A percentile compares a stretch with the other conserved stretches of the same genome.
Conservation (phyloP, 1,140 invertebrate species). For the Adelges cooleyi region DNA sequence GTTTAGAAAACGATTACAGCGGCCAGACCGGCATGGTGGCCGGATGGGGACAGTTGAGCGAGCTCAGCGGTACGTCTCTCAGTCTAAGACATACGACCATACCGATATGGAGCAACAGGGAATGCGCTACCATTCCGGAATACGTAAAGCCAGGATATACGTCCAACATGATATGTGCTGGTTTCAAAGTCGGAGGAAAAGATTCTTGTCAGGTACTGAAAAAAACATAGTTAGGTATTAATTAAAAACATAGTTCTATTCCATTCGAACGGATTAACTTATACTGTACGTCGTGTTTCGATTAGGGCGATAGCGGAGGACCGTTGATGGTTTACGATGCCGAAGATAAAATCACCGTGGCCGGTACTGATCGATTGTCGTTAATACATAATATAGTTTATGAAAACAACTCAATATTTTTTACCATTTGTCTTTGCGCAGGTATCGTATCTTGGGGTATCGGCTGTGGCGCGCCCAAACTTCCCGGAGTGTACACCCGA, state of each 20-base stretch:
- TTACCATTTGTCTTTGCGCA: conserved; percentile 30
- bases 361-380: not conserved
- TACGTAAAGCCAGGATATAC: conserved; percentile 50
- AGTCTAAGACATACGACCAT: conserved; percentile 44
- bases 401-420: no score
- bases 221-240: no score
- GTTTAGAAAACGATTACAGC: conserved; percentile 38
- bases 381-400: no score
- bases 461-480: conserved; percentile 55
- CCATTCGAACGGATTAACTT: no score
- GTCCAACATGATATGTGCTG: conserved; percentile 42
- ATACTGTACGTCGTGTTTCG: not conserved
- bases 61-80: conserved; percentile 41
- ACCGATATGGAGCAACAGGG: conserved; percentile 38
- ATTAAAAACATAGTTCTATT: no score
- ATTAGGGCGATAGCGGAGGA: conserved; percentile 30
- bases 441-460: conserved; percentile 63
- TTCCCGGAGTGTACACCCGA: conserved; percentile 62
- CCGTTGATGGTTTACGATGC: conserved; percentile 12
- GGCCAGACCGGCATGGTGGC: conserved; percentile 44
- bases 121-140: conserved; percentile 39
- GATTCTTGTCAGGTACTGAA: conserved; percentile 41
- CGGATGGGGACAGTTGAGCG: conserved; percentile 49
- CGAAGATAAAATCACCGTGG: not conserved
- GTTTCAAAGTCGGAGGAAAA: conserved; percentile 37